Percentiles rank a stretch among this genome's conserved stretches.
Evolutionary conservation across 2,797 vertebrate species (phyloP).

Genomic region (Halcyon leucocephala): DNA sequence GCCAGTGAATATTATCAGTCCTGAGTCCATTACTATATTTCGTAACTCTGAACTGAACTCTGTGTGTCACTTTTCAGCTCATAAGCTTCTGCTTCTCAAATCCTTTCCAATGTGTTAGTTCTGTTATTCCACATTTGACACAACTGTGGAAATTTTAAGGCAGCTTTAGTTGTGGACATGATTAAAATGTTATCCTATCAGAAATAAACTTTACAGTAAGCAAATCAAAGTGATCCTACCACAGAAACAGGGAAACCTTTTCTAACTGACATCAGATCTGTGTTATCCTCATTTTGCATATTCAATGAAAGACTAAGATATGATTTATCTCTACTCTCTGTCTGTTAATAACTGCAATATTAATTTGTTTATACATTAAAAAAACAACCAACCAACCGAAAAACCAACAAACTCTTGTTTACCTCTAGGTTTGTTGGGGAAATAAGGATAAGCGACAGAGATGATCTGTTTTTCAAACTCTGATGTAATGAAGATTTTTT

Average conservation of each 20-base stretch:
- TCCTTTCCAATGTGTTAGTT: background rate
- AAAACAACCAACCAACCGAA: no score
- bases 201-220: background rate
- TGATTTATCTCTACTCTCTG: background rate
- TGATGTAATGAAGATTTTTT: background rate
- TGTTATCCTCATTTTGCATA: background rate
- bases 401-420: background rate
- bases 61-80: background rate
- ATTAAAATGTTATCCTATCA: background rate
- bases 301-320: background rate
- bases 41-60: background rate
- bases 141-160: background rate
- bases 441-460: background rate
- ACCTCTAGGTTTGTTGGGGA: fast-evolving
- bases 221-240: background rate
- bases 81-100: background rate
- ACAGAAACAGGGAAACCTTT: background rate
- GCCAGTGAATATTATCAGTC: background rate
- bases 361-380: background rate
- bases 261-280: background rate
- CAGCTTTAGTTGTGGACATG: background rate
- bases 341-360: background rate
- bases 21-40: background rate
- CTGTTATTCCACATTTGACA: background rate
- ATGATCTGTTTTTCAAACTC: background rate